Base-by-base conservation (phyloP, 92 coral and sea anemone genomes). In the Actinostola sp. region DNA sequence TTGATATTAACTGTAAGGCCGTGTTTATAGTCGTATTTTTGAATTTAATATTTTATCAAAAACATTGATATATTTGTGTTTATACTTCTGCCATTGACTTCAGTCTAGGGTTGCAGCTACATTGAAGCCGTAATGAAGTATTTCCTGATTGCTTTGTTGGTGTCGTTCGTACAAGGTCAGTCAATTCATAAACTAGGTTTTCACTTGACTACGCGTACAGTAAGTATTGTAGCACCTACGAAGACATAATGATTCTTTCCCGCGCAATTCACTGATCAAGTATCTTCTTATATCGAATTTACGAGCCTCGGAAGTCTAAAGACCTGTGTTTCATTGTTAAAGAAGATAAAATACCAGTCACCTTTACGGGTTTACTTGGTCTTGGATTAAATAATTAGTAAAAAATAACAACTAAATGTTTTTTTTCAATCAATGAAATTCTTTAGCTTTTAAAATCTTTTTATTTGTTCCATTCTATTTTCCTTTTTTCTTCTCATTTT, bases 41-140 rank as follows among this genome's bases (percentile, higher is more conserved):
- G 42, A 11, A 27, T 57, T 57, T 57, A 57, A 57, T 27, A 4
- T 57, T 57, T 57, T 57, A 57, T 57, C 36, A 57, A 28, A 5
- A 57, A 27, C 63, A 30, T 57, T 28, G 63, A 57, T 57, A 57
- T 57, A 19, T 57, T 57, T 27, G n/a, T 57, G 63, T 57, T 57
- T 57, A 57, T 30, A 57, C 27, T 57, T 27, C 4, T 36, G 11
- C 42, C 4, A n/a, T n/a, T n/a, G n/a, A n/a, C n/a, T n/a, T n/a
- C n/a, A n/a, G n/a, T n/a, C n/a, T n/a, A n/a, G 12, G 25, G 3
- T 53, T 53, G 8, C 7, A 25, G 60, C 30, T 53, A 4, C 12
- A 53, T 20, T 8, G 30, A 31, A 21, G 29, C 60, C 2, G 25
- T 15, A 19, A 57, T 57, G 63, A 57, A 28, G 8, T 19, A 13